Base-by-base conservation (phyloP, 2,888 invertebrate genomes). In the Chrysolina americana region DNA sequence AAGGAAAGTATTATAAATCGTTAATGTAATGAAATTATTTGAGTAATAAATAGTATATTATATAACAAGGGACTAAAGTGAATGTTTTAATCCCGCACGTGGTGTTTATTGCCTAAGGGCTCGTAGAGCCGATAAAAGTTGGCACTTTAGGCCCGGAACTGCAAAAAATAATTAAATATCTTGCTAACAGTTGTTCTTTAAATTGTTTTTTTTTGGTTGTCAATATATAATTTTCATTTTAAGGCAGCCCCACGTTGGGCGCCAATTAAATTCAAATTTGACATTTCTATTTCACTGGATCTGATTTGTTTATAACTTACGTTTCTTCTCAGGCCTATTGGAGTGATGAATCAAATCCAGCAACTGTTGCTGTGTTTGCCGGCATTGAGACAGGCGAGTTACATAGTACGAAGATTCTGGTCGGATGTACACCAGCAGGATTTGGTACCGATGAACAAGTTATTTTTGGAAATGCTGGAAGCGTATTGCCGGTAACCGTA, bases 391-490 rank as follows among this genome's bases (percentile, higher is more conserved):
- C 97, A 97, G 88, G 95, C 96, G 1, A 97, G 98, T 89, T 93
- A 94, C 77, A 93, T 96, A 65, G 93, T 98, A 81, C 92, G 97
- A 68, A 93, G 94, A 83, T 98, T 96, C 89, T 98, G 98, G 98
- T 92, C 94, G 59, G 92, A 90, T 81, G 93, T 98, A 68, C 95
- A 96, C 85, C 93, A 95, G 85, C 96, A 96, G 80, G 95, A 96
- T 6, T 93, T 95, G 86, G 95, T 96, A 75, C 94, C 94, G 81
- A 96, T 98, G 96, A 98, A 98, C 90, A 98, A 98, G 89, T 92
- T 98, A 70, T 98, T 98, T 89, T 92, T 97, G 65, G 98, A 98
- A 90, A 98, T 98, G 98, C 91, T 98, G 76, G 98, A 98, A 88
- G 94, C 95, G 1, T 92, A 92, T 78, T 88, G 91, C 80, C 92